Evolutionary conservation across 2,113 vertebrate genomes (phyloP), one percentile per base, ranked within the genome.

Genomic region (Podilymbus podiceps): DNA sequence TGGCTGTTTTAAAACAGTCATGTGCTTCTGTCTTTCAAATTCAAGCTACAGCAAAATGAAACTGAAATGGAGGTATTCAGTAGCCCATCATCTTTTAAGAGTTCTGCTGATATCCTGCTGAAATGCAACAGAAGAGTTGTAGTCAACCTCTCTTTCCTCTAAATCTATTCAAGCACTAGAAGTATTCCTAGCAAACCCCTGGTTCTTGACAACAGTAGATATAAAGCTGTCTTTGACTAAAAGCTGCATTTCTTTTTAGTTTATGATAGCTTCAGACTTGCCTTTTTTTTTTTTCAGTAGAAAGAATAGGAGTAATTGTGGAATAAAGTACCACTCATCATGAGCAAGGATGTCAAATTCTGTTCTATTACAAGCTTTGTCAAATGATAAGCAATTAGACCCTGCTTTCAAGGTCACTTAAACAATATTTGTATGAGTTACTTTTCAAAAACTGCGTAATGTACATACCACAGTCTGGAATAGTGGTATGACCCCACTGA

Each of bases 361-460:
- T 58, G 38, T 52, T 79, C 87, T 78, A 35, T 69, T 78, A 44
- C 58, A 91, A 91, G 58, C 17, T 82, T 30, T 83, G 58, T 71
- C 53, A 92, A 96, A 88, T 76, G 74, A 85, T 76, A 93, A 94
- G 77, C 93, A 96, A 96, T 88, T 91, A 97, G 87, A 94, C 16
- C 18, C 40, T 47, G 49, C 60, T 94, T 95, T 89, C 91, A 93
- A 87, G 66, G 58, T 71, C 7, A 12, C 72, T 86, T 77, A 92
- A 88, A 92, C 60, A 93, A n/a, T 64, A 87, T 58, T 81, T 71
- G n/a, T 38, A 81, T 19, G 25, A 89, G 35, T 53, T 93, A 84
- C 77, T 92, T 90, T 77, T 81, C 0, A 75, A 88, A 94, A 91
- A 74, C 52, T 72, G 49, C 17, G 62, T 92, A 55, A 90, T 56